Conservation (phyloP, 2,113 vertebrate genomes). For the Leptosomus discolor region DNA sequence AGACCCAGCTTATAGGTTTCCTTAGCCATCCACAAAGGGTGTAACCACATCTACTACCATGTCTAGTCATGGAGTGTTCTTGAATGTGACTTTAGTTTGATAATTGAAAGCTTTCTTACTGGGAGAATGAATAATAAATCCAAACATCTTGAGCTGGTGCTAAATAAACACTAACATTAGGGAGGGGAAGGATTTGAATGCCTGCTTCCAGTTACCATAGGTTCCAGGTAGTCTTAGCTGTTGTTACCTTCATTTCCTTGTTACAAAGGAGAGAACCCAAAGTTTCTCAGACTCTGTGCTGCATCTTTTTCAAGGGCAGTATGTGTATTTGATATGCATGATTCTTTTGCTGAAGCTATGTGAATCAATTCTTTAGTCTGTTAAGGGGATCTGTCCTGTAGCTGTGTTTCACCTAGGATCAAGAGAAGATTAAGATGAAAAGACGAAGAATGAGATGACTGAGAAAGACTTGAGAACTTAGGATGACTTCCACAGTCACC, state of each 20-base stretch:
- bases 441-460: neutral
- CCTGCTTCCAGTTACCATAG: neutral
- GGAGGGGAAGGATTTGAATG: neutral
- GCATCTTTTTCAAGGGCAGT: neutral
- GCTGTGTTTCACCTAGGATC: neutral
- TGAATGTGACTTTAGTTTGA: neutral
- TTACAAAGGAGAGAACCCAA: neutral
- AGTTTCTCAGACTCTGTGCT: neutral
- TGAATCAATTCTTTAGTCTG: neutral
- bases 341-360: neutral
- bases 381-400: neutral
- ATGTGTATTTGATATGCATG: neutral
- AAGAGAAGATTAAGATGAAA: neutral
- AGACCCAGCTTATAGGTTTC: neutral
- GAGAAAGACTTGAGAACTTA: neutral
- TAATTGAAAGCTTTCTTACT: neutral
- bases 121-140: neutral
- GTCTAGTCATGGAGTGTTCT: neutral
- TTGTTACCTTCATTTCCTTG: neutral
- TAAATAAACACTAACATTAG: neutral
- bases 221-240: neutral
- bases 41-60: neutral
- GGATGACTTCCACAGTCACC: neutral
- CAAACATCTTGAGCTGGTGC: neutral
- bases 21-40: neutral